Conservation (phyloP, 2,888 invertebrate species). For the Apomyelois bistriatella region DNA sequence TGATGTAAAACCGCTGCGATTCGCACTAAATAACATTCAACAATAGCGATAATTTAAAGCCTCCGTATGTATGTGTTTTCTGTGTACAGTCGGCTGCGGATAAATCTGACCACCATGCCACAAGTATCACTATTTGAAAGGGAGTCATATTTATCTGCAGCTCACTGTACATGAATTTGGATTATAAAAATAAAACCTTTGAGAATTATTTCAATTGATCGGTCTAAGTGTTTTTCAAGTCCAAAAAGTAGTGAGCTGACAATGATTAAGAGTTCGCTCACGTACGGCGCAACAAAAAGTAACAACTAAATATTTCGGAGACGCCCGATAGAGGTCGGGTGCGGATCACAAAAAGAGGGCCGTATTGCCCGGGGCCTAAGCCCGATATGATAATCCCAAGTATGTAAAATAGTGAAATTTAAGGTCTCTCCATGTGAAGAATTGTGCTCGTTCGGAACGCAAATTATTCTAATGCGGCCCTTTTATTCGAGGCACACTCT, state of each 20-base stretch:
- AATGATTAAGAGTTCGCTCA: slow-evolving; percentile 72
- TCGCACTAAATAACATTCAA: not conserved
- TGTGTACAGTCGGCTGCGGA: too few relatives aligned
- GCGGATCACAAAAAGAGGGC: slow-evolving; percentile 73
- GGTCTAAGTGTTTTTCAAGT: slow-evolving; percentile 18
- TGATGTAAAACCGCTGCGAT: not conserved
- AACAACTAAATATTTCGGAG: slow-evolving; percentile 78
- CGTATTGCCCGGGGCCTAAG: slow-evolving; percentile 51
- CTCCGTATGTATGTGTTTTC: too few relatives aligned
- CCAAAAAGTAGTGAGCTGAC: slow-evolving; percentile 42
- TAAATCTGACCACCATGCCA: too few relatives aligned
- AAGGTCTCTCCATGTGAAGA: slow-evolving; percentile 79
- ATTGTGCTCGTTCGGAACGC: slow-evolving; percentile 71
- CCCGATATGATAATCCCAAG: slow-evolving; percentile 78
- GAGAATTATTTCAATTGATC: not conserved
- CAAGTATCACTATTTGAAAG: too few relatives aligned
- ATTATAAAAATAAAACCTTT: not conserved
- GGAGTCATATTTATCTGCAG: too few relatives aligned
- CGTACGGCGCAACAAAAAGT: slow-evolving; percentile 75
- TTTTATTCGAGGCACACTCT: slow-evolving; percentile 76
- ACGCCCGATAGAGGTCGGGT: slow-evolving; percentile 73
- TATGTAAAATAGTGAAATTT: slow-evolving; percentile 80
- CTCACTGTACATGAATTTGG: too few relatives aligned
- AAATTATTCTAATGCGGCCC: slow-evolving; percentile 79
- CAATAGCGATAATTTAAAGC: not conserved